Evolutionary conservation across 2,888 invertebrate species (phyloP).

Genomic region (Eilema depressum): DNA sequence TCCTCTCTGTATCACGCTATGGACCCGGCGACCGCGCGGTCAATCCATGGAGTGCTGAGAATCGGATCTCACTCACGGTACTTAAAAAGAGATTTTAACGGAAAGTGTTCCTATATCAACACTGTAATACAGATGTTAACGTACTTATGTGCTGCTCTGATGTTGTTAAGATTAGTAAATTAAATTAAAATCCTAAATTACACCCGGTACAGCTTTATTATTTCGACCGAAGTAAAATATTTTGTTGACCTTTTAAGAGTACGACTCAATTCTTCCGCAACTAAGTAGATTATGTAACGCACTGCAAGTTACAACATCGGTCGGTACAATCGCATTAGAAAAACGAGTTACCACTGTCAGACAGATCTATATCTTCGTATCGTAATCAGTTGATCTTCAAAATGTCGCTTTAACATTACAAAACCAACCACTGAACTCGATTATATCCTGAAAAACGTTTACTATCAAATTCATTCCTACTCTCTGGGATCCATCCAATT

Average conservation of each 20-base stretch:
- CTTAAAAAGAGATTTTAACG: background rate
- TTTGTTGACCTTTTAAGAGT: conserved; percentile 33
- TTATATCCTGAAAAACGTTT: background rate
- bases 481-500: too few species aligned
- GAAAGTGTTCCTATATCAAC: background rate
- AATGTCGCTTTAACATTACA: background rate
- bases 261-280: conserved; percentile 27
- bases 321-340: conserved; percentile 23
- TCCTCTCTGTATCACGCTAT: too few species aligned
- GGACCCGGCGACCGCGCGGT: too few species aligned
- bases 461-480: background rate
- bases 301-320: conserved; percentile 38
- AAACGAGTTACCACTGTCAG: conserved; percentile 25
- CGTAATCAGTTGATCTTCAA: conserved; percentile 2
- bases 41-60: too few species aligned
- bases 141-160: conserved; percentile 7
- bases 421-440: background rate
- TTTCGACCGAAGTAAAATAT: conserved; percentile 29
- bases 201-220: too few species aligned
- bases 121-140: background rate
- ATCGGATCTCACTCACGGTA: background rate
- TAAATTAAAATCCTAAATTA: conserved; percentile 4
- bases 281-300: conserved; percentile 43
- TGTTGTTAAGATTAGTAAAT: conserved; percentile 20
- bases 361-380: background rate